Percentiles rank a stretch among this genome's conserved stretches.
These are phyloP conservation scores for Andrena haemorrhoa DNA, from an alignment of 2,888 invertebrate species.

Conservation along the genomic window DNA sequence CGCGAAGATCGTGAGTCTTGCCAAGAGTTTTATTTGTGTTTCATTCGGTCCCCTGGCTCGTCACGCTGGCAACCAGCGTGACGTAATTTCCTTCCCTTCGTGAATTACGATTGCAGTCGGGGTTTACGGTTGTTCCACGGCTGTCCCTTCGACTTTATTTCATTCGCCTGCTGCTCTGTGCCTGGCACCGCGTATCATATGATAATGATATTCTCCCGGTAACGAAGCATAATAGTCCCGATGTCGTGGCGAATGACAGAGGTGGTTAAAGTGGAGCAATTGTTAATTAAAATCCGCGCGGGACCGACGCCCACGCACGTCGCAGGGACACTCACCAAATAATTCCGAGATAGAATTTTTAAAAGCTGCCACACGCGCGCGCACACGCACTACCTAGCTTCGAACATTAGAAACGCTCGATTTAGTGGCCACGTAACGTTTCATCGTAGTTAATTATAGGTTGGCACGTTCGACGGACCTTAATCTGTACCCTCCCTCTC, in stretches of 20 bases:
- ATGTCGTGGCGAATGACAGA: slow-evolving; percentile 66
- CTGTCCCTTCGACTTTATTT: background rate
- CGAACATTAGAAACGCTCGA: slow-evolving; percentile 55
- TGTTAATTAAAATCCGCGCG: slow-evolving; percentile 72
- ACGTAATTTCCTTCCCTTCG: slow-evolving; percentile 17
- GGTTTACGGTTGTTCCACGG: background rate
- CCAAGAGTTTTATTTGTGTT: slow-evolving; percentile 63
- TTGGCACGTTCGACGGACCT: slow-evolving; percentile 64
- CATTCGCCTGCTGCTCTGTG: slow-evolving; percentile 17
- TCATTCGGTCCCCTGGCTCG: slow-evolving; percentile 52
- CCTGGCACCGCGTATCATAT: slow-evolving; percentile 35
- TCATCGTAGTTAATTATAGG: slow-evolving; percentile 73
- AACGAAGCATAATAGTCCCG: slow-evolving; percentile 74
- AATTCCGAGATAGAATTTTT: slow-evolving; percentile 47
- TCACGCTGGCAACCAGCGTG: slow-evolving; percentile 32
- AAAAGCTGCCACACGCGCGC: slow-evolving; percentile 26
- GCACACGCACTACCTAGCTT: background rate
- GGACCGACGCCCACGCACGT: slow-evolving; percentile 57
- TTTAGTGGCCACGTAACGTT: slow-evolving; percentile 70
- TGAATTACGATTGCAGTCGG: background rate
- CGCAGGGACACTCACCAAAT: slow-evolving; percentile 27
- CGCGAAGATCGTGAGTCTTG: slow-evolving; percentile 79
- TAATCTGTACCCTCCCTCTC: slow-evolving; percentile 36
- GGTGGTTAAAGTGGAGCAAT: slow-evolving; percentile 73
- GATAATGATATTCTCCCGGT: slow-evolving; percentile 59